Base-by-base conservation (phyloP, 2,888 invertebrate species). In the Minunthozetes semirufus region DNA sequence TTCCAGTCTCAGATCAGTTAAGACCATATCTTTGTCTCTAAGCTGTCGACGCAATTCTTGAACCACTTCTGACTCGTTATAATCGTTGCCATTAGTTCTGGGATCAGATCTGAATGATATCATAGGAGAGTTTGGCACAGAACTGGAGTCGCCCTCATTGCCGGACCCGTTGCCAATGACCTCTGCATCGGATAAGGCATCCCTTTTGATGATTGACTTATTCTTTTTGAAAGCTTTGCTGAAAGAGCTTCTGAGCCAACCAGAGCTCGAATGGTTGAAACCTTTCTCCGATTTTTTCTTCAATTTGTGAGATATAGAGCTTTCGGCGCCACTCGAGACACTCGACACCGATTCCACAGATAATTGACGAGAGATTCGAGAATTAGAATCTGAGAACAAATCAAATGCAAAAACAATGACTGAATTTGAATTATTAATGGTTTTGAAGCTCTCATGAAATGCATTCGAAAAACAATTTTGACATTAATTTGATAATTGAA, bases 1-100 rank as follows among this genome's bases (percentile, higher is more conserved):
- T 84, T 99, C 98, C 78, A 99, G 86, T 78, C 97, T 87, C 77
- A 97, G 95, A 83, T 99, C 98, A 1, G 97, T 97, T 78, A 99
- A 86, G 76, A 94, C 94, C 82, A 94, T 88, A 84, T 99, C 98
- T 83, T 97, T 97, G 81, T 98, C 96, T 50, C 95, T 87, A 72
- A 99, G 86, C 82, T 97, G 94, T 81, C 93, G 91, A 83, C 94
- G 92, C 79, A 99, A 85, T 79, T 94, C 93, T 80, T 91, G 91
- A 0, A 79, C 78, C 27, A 76, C 76, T 50, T 79, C 77, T 71
- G 75, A 48, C 42, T 77, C 75, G 27, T 76, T 61, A 77, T n/a
- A 25, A 66, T 73, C 77, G 74, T 38, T 78, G 75, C 48, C 76
- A 76, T 68, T 78, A 75, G 63, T 22, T 53, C 71, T 74, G 72